A percentile compares a stretch with the other conserved stretches of the same genome.
Conservation (phyloP, 2,888 invertebrate genomes). For the Axea sp. region DNA sequence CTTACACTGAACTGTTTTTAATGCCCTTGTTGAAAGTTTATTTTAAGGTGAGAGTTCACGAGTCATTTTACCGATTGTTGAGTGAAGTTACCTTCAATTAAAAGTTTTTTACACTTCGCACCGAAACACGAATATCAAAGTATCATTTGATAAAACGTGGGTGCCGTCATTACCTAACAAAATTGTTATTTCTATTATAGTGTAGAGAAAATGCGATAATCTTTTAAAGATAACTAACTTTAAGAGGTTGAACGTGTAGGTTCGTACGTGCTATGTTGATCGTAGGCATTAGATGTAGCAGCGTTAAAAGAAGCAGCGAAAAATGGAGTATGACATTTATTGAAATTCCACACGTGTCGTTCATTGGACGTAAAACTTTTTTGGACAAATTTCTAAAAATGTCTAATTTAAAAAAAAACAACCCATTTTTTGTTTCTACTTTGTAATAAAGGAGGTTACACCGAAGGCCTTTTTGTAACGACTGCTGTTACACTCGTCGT, state of each 20-base stretch:
- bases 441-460: conserved; percentile 9
- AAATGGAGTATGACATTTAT: too few species aligned
- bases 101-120: background rate
- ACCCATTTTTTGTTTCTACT: background rate
- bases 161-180: background rate
- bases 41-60: conserved; percentile 17
- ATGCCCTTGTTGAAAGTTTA: conserved; percentile 17
- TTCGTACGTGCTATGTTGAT: too few species aligned
- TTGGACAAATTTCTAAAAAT: too few species aligned
- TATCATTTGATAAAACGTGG: background rate
- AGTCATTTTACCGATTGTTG: conserved; percentile 6
- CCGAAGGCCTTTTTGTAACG: background rate
- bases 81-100: conserved; percentile 17
- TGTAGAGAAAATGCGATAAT: too few species aligned
- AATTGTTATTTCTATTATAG: too few species aligned
- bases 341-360: too few species aligned
- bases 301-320: too few species aligned
- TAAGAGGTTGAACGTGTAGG: too few species aligned
- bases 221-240: too few species aligned
- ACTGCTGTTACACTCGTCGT: conserved; percentile 4
- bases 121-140: background rate
- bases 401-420: too few species aligned
- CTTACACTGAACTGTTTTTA: conserved; percentile 1
- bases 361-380: too few species aligned
- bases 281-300: too few species aligned